phyloP scores from a whole-genome alignment of 2,113 vertebrate genomes.

The Passer domesticus region DNA sequence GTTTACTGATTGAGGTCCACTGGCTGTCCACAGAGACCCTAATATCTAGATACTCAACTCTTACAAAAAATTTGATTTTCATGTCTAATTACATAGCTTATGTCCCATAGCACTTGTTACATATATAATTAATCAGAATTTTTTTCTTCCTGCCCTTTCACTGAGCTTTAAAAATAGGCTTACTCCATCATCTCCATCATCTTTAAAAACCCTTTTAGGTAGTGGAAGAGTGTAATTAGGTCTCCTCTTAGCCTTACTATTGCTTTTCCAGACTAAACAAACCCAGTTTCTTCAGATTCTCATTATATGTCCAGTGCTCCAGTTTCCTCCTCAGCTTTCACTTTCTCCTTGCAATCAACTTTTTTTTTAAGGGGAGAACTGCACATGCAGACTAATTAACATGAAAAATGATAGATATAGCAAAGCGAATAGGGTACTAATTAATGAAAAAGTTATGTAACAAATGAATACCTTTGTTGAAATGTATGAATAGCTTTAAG shows the following conservation, averaged over 20 bases:
- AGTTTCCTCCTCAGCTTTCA: background rate
- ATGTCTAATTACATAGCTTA: background rate
- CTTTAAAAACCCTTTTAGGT: background rate
- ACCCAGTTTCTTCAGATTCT: background rate
- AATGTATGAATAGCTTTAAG: background rate
- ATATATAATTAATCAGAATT: background rate
- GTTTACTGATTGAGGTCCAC: background rate
- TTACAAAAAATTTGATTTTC: background rate
- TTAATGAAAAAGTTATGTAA: background rate
- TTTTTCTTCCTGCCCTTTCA: background rate
- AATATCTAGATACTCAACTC: background rate
- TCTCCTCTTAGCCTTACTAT: background rate
- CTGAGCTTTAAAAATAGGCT: background rate
- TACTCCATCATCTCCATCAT: background rate
- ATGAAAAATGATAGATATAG: background rate
- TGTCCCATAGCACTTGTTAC: background rate
- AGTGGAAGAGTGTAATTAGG: background rate
- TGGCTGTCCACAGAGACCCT: background rate
- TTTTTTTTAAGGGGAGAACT: background rate
- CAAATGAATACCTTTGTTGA: background rate
- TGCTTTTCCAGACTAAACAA: background rate
- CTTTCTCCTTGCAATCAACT: background rate
- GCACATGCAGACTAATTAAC: fast-evolving
- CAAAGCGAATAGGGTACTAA: fast-evolving
- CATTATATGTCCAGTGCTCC: background rate